Evolutionary conservation across 2,888 invertebrate genomes (phyloP).

Genomic region (Leptodirus hochenwartii): DNA sequence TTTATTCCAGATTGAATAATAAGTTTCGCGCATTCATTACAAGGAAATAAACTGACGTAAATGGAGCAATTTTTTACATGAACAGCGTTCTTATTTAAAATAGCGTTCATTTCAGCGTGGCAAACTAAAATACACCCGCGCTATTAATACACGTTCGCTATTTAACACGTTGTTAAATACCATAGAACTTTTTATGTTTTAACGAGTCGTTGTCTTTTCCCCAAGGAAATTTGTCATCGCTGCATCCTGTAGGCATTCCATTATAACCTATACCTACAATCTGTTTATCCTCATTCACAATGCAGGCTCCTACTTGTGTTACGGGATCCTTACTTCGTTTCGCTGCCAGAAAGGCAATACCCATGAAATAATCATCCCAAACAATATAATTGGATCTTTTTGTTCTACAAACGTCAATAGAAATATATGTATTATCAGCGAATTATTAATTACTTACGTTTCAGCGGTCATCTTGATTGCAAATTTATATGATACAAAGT

Average conservation of each 20-base stretch:
- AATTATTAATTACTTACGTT: too few species aligned
- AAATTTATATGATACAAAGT: too few species aligned
- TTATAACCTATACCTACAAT: conserved; percentile 94
- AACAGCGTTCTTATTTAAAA: conserved; percentile 71
- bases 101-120: conserved; percentile 96
- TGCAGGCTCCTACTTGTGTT: conserved; percentile 89
- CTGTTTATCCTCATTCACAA: conserved; percentile 70
- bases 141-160: too few species aligned
- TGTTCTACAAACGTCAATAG: conserved; percentile 10
- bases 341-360: conserved; percentile 73
- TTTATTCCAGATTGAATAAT: conserved; percentile 87
- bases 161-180: conserved; percentile 29
- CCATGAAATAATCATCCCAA: conserved; percentile 96
- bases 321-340: conserved; percentile 89
- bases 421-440: too few species aligned
- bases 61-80: conserved; percentile 64
- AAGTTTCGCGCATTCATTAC: conserved; percentile 94
- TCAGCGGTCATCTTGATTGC: too few species aligned
- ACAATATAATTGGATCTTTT: conserved; percentile 51
- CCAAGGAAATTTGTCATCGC: conserved; percentile 86
- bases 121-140: conserved; percentile 48
- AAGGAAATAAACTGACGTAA: conserved; percentile 86
- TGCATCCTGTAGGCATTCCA: conserved; percentile 85
- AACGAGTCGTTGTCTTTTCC: conserved; percentile 44
- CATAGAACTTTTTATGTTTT: conserved; percentile 68